A percentile compares a stretch with the other conserved stretches of the same genome.
phyloP scores from a whole-genome alignment of 2,888 invertebrate genomes.

The Parapristionchus giblindavisi region DNA sequence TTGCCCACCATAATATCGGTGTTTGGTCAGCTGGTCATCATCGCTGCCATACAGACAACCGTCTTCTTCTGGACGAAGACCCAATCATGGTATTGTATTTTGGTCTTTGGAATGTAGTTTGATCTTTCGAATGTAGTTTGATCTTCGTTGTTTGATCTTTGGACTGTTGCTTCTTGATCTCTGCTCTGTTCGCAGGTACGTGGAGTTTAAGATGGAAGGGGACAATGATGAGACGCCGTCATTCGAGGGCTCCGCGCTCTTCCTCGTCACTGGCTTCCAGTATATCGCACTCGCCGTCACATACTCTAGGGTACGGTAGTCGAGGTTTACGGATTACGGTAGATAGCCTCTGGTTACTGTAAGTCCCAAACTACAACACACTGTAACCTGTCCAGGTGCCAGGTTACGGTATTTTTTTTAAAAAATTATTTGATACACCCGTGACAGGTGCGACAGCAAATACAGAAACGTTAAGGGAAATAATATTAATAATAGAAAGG shows the following conservation, averaged over 20 bases:
- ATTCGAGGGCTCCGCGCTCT: conserved; percentile 80
- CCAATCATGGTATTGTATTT: conserved; percentile 60
- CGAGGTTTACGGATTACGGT: too few relatives aligned
- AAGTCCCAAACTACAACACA: too few relatives aligned
- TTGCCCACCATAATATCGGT: conserved; percentile 79
- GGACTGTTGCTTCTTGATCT: background rate
- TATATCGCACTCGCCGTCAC: conserved; percentile 82
- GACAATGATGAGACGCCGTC: conserved; percentile 21
- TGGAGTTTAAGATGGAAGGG: background rate
- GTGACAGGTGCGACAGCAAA: too few relatives aligned
- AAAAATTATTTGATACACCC: too few relatives aligned
- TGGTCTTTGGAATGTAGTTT: background rate
- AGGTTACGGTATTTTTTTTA: too few relatives aligned
- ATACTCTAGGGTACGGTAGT: conserved; percentile 79
- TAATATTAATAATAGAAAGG: too few relatives aligned
- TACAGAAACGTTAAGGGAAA: too few relatives aligned
- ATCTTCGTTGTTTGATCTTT: background rate
- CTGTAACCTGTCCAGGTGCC: too few relatives aligned
- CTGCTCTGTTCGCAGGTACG: background rate
- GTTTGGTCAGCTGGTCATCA: conserved; percentile 77
- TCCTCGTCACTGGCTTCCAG: conserved; percentile 79
- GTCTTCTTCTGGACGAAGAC: conserved; percentile 58
- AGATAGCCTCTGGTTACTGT: too few relatives aligned
- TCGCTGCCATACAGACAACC: conserved; percentile 76
- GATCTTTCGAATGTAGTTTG: background rate